Evolutionary conservation across 2,113 vertebrate genomes (phyloP).

Genomic region (Eurystomus gularis): DNA sequence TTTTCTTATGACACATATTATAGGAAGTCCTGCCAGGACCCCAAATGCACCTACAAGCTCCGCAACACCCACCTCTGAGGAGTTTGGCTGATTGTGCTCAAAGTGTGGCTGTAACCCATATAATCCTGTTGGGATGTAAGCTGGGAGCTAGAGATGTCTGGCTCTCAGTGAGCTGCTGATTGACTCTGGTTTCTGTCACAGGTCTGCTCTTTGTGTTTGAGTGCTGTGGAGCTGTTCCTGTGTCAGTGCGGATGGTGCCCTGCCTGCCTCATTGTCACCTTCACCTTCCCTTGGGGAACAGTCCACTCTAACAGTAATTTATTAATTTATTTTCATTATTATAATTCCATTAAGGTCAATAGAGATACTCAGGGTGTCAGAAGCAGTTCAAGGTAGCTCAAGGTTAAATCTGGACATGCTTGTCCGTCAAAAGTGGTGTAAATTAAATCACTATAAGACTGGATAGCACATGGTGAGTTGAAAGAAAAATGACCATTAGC

Average conservation of each 20-base stretch:
- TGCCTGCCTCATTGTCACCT: background rate
- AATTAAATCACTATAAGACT: background rate
- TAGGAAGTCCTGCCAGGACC: background rate
- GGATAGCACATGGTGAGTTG: background rate
- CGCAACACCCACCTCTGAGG: background rate
- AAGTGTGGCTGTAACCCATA: background rate
- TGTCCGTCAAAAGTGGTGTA: background rate
- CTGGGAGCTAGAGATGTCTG: background rate
- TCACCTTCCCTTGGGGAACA: background rate
- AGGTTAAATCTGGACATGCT: background rate
- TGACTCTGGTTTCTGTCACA: background rate
- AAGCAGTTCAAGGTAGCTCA: background rate
- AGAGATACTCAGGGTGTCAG: background rate
- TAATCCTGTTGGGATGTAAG: background rate
- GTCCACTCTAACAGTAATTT: background rate
- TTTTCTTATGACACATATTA: background rate
- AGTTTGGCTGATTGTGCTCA: background rate
- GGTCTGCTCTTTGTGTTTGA: background rate
- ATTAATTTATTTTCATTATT: background rate
- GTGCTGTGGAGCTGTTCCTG: background rate
- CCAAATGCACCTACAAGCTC: background rate
- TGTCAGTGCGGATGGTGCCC: background rate
- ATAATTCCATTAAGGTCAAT: background rate
- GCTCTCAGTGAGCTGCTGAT: background rate
- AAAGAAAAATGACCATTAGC: background rate